These are phyloP conservation scores for Aethes cnicana DNA, from an alignment of 2,888 invertebrate species.

Conservation along the genomic window DNA sequence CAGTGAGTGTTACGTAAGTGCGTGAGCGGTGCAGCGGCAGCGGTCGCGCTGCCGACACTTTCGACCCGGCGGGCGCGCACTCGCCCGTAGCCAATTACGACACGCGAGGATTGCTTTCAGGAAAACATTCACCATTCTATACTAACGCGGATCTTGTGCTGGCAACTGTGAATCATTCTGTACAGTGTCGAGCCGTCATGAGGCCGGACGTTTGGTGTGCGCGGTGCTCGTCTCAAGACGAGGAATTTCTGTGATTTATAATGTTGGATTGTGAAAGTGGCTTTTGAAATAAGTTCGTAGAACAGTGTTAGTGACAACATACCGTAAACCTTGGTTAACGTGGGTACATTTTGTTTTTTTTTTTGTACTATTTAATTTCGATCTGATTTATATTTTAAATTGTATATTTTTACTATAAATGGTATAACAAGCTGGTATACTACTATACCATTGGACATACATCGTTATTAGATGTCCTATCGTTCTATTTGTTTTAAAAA, in stretches of 20 bases:
- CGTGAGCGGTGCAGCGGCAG: slow-evolving; percentile 68
- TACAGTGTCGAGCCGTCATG: slow-evolving; percentile 49
- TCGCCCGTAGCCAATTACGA: slow-evolving; percentile 68
- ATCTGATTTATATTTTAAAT: no score
- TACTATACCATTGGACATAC: no score
- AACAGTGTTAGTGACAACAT: slow-evolving; percentile 41
- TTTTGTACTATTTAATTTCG: no score
- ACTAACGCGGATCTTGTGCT: slow-evolving; percentile 59
- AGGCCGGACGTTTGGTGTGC: slow-evolving; percentile 44
- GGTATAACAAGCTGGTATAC: no score
- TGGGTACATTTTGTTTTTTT: slow-evolving; percentile 35
- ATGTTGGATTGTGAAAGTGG: slow-evolving; percentile 60
- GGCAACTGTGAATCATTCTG: slow-evolving; percentile 41
- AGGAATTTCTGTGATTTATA: slow-evolving; percentile 48
- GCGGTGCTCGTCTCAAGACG: slow-evolving; percentile 36
- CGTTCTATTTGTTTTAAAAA: slow-evolving; percentile 19
- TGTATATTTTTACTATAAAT: no score
- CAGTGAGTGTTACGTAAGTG: slow-evolving; percentile 76
- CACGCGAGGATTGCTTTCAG: slow-evolving; percentile 75
- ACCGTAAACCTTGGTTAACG: slow-evolving; percentile 30
- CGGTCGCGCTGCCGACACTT: slow-evolving; percentile 66
- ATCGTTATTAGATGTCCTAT: neutral
- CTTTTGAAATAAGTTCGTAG: slow-evolving; percentile 38
- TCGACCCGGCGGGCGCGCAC: slow-evolving; percentile 62
- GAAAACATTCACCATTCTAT: slow-evolving; percentile 79